A percentile compares a stretch with the other conserved stretches of the same genome.
Conservation (phyloP, 2,888 invertebrate genomes). For the Pyrrhia umbra region DNA sequence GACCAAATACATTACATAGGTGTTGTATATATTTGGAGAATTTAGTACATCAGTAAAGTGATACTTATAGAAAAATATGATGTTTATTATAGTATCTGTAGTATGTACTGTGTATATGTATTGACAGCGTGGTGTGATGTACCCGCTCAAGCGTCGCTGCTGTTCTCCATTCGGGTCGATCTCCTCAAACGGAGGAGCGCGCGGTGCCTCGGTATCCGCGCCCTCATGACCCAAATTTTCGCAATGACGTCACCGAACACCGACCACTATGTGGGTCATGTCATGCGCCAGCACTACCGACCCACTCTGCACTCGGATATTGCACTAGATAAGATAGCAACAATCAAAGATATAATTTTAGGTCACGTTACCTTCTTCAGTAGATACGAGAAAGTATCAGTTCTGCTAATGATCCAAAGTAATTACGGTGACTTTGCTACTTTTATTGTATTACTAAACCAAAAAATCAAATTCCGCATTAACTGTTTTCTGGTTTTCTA, state of each 20-base stretch:
- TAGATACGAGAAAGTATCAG: conserved; percentile 11
- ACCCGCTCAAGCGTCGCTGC: conserved; percentile 21
- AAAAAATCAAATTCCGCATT: too few species aligned
- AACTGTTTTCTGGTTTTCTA: too few species aligned
- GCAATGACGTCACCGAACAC: conserved; percentile 84
- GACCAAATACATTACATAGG: background rate
- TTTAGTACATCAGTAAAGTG: background rate
- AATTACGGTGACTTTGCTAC: background rate
- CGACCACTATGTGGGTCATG: conserved; percentile 82
- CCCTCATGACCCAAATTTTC: conserved; percentile 87
- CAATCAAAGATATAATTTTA: conserved; percentile 53
- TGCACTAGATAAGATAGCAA: conserved; percentile 64
- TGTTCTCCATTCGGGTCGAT: conserved; percentile 58
- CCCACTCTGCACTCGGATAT: conserved; percentile 65
- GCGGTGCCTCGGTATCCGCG: conserved; percentile 72
- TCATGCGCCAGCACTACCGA: conserved; percentile 68
- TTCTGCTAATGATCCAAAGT: conserved; percentile 26
- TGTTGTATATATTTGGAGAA: background rate
- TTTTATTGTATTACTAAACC: too few species aligned
- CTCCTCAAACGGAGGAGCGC: conserved; percentile 62
- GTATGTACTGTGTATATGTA: background rate
- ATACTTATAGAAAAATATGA: conserved; percentile 1
- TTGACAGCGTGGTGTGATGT: conserved; percentile 1
- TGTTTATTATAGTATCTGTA: conserved; percentile 4
- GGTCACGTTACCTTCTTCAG: conserved; percentile 40